phyloP scores from a whole-genome alignment of 1,140 invertebrate genomes.

The Camponotus vicinus region DNA sequence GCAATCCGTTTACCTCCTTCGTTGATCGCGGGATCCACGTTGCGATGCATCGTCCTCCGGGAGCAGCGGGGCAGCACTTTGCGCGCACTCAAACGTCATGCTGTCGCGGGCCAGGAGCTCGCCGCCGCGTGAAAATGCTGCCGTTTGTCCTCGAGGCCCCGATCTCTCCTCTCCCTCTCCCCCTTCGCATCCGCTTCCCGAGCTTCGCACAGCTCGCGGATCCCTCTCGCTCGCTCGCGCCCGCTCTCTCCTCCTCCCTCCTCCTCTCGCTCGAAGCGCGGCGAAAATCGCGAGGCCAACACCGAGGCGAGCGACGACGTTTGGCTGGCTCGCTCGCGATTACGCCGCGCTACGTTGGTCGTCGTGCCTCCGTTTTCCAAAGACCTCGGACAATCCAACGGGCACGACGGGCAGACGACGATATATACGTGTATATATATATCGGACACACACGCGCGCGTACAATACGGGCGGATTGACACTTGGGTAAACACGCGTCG shows the following conservation, averaged over 20 bases:
- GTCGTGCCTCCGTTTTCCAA: conserved; percentile 48
- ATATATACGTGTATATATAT: not conserved
- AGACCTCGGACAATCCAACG: conserved; percentile 4
- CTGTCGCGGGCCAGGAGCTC: conserved; percentile 55
- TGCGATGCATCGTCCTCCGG: conserved; percentile 66
- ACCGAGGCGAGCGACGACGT: not conserved
- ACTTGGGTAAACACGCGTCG: conserved; percentile 74
- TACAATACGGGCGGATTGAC: conserved; percentile 77
- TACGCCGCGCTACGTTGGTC: conserved; percentile 29
- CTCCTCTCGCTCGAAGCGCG: not conserved
- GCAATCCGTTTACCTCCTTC: conserved; percentile 56
- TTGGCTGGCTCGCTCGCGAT: conserved; percentile 27
- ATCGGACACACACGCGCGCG: conserved; percentile 65
- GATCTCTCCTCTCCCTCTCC: conserved; percentile 7
- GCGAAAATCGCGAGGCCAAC: conserved; percentile 6
- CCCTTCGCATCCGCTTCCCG: conserved; percentile 23
- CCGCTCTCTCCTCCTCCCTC: not conserved
- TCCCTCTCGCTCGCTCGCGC: not conserved
- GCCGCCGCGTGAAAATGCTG: conserved; percentile 42
- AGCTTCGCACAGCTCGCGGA: conserved; percentile 5
- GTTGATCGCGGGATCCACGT: conserved; percentile 51
- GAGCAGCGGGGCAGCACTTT: conserved; percentile 14
- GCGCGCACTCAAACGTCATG: conserved; percentile 53
- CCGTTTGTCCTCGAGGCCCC: conserved; percentile 55
- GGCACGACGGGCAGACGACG: conserved; percentile 1